Evolutionary conservation across 53 echinoderm and acorn worm species (phyloP), one percentile per base, ranked within the genome.

Genomic region (Holothuria scabra): DNA sequence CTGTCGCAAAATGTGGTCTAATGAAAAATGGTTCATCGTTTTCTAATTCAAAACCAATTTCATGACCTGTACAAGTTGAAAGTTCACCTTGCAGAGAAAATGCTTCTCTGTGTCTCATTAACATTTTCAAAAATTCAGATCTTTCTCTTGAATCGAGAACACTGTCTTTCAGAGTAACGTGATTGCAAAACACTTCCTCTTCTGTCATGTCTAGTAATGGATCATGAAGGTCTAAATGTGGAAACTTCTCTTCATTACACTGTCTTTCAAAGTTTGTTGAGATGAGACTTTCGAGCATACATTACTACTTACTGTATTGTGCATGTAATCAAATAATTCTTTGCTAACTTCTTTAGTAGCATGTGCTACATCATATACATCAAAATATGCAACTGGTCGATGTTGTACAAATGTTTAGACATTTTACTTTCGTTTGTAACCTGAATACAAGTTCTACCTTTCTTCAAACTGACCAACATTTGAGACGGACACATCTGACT

Each of bases 81-180:
- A 88, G 64, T 46, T 83, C 83, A 29, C 83, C 68, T 26, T 74
- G 83, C 8, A 74, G 31, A 61, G 83, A 71, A 26, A 88, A 88
- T 28, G 83, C 88, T 21, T 60, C 63, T n/a, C n/a, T n/a, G n/a
- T n/a, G n/a, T n/a, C n/a, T n/a, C n/a, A n/a, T n/a, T n/a, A n/a
- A n/a, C n/a, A 35, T 35, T 4, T 35, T 6, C 35, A 35, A 35
- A 35, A 35, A 35, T 35, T 35, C 35, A 6, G 6, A 35, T 35
- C 6, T 35, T 6, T 35, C 35, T 6, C 6, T 35, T 5, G 60
- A 23, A 46, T 72, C 33, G 46, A 88, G 66, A 18, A 84, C 31
- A 30, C 76, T 83, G 22, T 38, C 78, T 23, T 8, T 10, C 66
- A 88, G 48, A 26, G 68, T 69, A 12, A 85, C 58, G 19, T 85